Percentiles rank a stretch among this genome's conserved stretches.
These are phyloP conservation scores for Dicaeum eximium DNA, from an alignment of 2,113 vertebrate species.

Conservation along the genomic window DNA sequence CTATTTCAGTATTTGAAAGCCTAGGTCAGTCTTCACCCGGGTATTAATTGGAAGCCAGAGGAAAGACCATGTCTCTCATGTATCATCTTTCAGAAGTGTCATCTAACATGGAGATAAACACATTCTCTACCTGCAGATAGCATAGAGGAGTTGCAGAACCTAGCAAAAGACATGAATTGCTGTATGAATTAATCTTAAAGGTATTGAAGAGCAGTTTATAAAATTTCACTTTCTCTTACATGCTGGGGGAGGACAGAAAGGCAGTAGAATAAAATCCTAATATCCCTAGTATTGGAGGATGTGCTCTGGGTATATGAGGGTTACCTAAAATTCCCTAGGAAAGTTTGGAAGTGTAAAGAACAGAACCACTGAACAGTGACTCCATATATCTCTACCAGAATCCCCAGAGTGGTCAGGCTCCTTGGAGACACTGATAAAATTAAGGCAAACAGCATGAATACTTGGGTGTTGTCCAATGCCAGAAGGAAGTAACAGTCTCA, in stretches of 20 bases:
- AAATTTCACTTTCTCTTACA: background rate
- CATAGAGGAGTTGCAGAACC: background rate
- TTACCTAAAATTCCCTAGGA: background rate
- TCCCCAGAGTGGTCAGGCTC: background rate
- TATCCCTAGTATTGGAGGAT: background rate
- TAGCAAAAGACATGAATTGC: background rate
- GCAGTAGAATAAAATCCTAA: background rate
- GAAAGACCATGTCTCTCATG: background rate
- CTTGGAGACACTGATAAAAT: constrained; percentile 41
- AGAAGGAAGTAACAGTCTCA: constrained; percentile 50
- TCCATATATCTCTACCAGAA: background rate
- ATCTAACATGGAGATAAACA: background rate
- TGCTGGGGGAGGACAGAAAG: background rate
- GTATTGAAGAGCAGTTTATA: background rate
- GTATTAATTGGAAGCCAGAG: background rate
- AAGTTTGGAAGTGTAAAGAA: background rate
- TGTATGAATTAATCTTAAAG: background rate
- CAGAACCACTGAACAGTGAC: background rate
- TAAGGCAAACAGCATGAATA: constrained; percentile 14
- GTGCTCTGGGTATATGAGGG: background rate
- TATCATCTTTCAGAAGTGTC: background rate
- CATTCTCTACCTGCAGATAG: background rate
- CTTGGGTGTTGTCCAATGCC: constrained; percentile 34
- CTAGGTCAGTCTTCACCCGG: background rate
- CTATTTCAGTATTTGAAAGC: background rate